Evolutionary conservation across 2,797 vertebrate species (phyloP), one percentile per base, ranked within the genome.

Genomic region (Gallinago stenura): DNA sequence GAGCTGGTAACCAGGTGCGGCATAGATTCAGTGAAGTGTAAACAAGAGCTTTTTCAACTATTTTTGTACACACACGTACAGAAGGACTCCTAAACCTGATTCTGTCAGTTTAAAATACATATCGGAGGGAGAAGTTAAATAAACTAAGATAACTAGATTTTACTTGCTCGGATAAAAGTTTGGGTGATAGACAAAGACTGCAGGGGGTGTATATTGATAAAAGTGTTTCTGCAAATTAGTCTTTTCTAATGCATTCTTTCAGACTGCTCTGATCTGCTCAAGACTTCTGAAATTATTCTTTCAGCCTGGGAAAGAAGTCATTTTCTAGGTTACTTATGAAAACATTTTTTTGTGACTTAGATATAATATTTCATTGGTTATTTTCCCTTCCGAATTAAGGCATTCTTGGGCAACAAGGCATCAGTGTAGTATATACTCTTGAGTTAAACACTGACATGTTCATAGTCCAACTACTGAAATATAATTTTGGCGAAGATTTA

Each of bases 1-100:
- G 97, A 98, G 95, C 91, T 97, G 96, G 98, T 98, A 98, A 98
- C 98, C 98, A 99, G 98, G 98, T 99, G 98, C 97, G 97, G 98
- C 98, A 96, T 96, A 90, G 91, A 98, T 98, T 98, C 98, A 97
- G 97, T 98, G 98, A 98, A 98, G 97, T 97, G 98, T 98, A 98
- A 98, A 98, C 98, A 97, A 98, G 98, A 91, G 69, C 91, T 98
- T 97, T 95, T 96, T 87, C 84, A 83, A 84, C 93, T 93, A 62
- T 95, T 97, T 95, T 85, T 84, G 39, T 54, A 43, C 19, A 35
- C 46, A 41, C 35, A 43, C 7, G 6, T 78, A 90, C 81, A 88
- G 79, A 97, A 95, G 87, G 90, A 94, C 4, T 48, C 81, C 88
- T 95, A 94, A 98, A 79, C 94, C 95, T 87, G 56, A 77, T 97